A percentile compares a stretch with the other conserved stretches of the same genome.
Evolutionary conservation across 2,113 vertebrate species (phyloP).

Genomic region (Benitochromis conjunctus): DNA sequence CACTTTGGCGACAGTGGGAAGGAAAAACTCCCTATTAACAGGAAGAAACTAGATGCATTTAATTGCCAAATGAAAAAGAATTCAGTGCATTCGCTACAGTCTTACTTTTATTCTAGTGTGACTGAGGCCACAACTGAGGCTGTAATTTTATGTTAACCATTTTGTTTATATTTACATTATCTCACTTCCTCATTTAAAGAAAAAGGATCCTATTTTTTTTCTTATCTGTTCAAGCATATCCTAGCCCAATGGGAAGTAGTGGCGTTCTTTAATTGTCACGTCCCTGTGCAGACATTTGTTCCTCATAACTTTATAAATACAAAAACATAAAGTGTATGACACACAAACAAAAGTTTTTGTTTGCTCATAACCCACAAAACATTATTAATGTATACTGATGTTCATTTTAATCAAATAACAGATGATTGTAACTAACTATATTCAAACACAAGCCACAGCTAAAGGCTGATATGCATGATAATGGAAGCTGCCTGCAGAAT

Average conservation of each 20-base stretch:
- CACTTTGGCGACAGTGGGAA: not conserved
- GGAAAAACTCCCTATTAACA: not conserved
- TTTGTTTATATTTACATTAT: not conserved
- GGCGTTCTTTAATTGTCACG: not conserved
- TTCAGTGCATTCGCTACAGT: not conserved
- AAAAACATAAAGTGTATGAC: not conserved
- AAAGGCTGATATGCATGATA: not conserved
- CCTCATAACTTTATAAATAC: not conserved
- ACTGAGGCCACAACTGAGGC: not conserved
- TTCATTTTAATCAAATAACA: slow-evolving; percentile 25
- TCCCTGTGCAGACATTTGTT: not conserved
- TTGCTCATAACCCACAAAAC: not conserved
- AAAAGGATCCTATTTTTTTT: not conserved
- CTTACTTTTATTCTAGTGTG: not conserved
- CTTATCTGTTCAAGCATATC: not conserved
- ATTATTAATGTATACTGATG: slow-evolving; percentile 5
- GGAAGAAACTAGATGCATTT: not conserved
- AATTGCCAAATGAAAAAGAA: not conserved
- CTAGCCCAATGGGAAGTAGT: not conserved
- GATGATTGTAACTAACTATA: not conserved
- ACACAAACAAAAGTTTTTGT: slow-evolving; percentile 19
- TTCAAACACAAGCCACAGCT: not conserved
- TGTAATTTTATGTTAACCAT: not conserved
- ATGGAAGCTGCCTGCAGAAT: not conserved
- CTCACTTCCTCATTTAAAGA: not conserved